Evolutionary conservation across 2,888 invertebrate species (phyloP).

Genomic region (Nasonia oneida): DNA sequence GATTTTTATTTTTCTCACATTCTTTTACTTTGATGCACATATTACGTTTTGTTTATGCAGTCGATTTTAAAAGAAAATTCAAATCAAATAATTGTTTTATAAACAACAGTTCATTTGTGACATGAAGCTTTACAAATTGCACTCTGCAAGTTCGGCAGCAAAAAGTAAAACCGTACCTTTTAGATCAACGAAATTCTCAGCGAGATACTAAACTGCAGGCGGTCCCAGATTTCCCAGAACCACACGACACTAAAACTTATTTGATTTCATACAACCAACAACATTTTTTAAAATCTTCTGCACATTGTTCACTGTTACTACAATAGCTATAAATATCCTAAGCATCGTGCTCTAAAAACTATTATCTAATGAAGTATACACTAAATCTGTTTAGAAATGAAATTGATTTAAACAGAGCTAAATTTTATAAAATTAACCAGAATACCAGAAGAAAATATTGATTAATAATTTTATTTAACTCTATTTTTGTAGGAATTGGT

Average conservation of each 20-base stretch:
- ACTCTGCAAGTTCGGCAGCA: neutral
- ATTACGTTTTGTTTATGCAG: neutral
- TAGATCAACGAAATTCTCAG: neutral
- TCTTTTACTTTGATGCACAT: neutral
- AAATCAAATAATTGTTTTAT: neutral
- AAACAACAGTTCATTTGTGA: neutral
- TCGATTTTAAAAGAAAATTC: neutral
- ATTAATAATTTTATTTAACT: slow-evolving; percentile 17
- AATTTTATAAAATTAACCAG: neutral
- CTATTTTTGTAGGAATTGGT: slow-evolving; percentile 36
- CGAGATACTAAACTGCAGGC: neutral
- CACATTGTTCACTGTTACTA: no score
- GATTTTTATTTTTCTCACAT: neutral
- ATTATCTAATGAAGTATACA: neutral
- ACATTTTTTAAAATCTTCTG: neutral
- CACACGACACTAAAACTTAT: slow-evolving; percentile 1
- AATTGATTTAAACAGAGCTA: neutral
- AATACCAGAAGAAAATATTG: neutral
- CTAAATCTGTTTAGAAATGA: slow-evolving; percentile 1
- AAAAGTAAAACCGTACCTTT: neutral
- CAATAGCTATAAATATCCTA: neutral
- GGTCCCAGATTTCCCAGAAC: slow-evolving; percentile 1
- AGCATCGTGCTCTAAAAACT: neutral
- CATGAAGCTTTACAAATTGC: slow-evolving; percentile 9
- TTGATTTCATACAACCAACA: neutral